Percentiles rank a stretch among this genome's conserved stretches.
phyloP scores from a whole-genome alignment of 1,140 invertebrate genomes.

The Aricia agestis region DNA sequence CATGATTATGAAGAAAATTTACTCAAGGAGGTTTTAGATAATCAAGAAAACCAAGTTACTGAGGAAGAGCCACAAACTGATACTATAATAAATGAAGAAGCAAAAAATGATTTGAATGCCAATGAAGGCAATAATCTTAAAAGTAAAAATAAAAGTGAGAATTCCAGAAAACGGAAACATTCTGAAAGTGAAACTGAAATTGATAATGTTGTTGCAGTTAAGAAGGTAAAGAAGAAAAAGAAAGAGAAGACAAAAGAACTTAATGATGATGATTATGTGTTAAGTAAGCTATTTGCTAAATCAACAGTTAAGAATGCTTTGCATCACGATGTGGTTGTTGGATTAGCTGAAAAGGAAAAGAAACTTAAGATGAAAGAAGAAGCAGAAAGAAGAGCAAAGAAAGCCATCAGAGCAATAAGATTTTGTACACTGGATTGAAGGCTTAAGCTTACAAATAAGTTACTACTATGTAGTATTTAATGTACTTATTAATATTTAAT shows the following conservation, averaged over 20 bases:
- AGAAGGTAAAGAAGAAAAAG: constrained; percentile 59
- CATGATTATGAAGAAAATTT: constrained; percentile 67
- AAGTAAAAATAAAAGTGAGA: neutral
- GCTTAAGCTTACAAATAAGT: constrained; percentile 40
- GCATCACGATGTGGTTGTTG: constrained; percentile 77
- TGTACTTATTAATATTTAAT: no score
- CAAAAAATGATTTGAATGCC: neutral
- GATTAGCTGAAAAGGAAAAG: constrained; percentile 71
- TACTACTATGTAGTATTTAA: neutral
- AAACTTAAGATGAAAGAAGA: constrained; percentile 72
- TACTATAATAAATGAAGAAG: constrained; percentile 17
- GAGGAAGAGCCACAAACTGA: constrained; percentile 16
- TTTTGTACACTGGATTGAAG: constrained; percentile 49
- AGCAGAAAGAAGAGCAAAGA: constrained; percentile 70
- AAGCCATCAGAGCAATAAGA: constrained; percentile 75
- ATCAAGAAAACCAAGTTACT: constrained; percentile 34
- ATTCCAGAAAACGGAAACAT: constrained; percentile 44
- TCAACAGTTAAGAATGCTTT: constrained; percentile 77
- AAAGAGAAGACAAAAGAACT: constrained; percentile 45
- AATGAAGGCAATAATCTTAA: constrained; percentile 8
- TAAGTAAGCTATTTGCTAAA: constrained; percentile 78
- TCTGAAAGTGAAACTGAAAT: constrained; percentile 42
- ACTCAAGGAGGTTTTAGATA: constrained; percentile 62
- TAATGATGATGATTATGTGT: constrained; percentile 77
- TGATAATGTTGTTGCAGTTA: constrained; percentile 55